Conservation (phyloP, 2,888 invertebrate species). For the Drosophila lutescens region DNA sequence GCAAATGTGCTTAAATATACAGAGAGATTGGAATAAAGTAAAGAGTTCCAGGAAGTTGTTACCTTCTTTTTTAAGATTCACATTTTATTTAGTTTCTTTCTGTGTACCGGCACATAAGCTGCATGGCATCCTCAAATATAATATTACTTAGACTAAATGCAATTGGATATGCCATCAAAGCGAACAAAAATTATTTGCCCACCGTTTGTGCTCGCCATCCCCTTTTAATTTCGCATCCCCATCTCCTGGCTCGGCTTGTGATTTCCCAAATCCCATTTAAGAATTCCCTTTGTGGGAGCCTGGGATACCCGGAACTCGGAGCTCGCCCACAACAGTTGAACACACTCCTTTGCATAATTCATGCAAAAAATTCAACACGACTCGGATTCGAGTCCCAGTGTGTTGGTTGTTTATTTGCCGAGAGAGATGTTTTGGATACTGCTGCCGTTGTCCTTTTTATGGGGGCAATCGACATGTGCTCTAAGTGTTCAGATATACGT, state of each 20-base stretch:
- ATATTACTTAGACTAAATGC: conserved; percentile 57
- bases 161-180: conserved; percentile 56
- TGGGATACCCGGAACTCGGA: conserved; percentile 38
- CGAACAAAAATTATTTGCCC: conserved; percentile 31
- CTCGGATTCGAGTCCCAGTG: conserved; percentile 29
- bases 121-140: conserved; percentile 32
- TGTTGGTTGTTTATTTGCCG: conserved; percentile 22
- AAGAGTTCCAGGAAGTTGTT: too few species aligned
- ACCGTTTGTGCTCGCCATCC: conserved; percentile 26
- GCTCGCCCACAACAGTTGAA: conserved; percentile 58
- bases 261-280: conserved; percentile 77
- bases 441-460: conserved; percentile 12
- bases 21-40: not conserved
- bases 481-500: conserved; percentile 46
- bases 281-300: conserved; percentile 72
- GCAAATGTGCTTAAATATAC: conserved; percentile 17
- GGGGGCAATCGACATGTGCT: conserved; percentile 35
- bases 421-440: not conserved
- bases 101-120: conserved; percentile 1
- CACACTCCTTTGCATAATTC: conserved; percentile 75
- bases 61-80: too few species aligned
- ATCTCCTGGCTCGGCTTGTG: conserved; percentile 44
- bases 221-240: conserved; percentile 42
- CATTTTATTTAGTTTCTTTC: not conserved
- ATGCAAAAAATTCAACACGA: conserved; percentile 56